Evolutionary conservation across 2,797 vertebrate species (phyloP).

Genomic region (Naso thynnoides): DNA sequence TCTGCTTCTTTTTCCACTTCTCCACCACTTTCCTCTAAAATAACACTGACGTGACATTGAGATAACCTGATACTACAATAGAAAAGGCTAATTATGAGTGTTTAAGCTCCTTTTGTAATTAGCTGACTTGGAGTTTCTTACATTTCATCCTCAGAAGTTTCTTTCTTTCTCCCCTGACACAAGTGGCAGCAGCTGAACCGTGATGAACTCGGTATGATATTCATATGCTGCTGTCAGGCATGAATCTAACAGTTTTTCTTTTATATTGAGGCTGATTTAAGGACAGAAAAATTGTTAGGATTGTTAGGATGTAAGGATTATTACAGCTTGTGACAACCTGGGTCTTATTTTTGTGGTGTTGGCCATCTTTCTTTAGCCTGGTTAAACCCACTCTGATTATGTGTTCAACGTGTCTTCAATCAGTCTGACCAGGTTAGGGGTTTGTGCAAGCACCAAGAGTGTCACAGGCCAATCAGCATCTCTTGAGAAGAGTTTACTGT

Average conservation of each 20-base stretch:
- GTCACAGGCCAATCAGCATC: no score
- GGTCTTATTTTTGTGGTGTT: constrained; percentile 31
- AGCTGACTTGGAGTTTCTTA: constrained; percentile 71
- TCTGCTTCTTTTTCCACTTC: constrained; percentile 56
- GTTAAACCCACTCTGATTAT: no score
- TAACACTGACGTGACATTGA: constrained; percentile 73
- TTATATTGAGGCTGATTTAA: constrained; percentile 13
- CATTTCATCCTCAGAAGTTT: constrained; percentile 69
- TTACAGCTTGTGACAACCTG: constrained; percentile 19
- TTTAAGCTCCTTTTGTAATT: constrained; percentile 83
- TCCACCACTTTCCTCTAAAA: constrained; percentile 66
- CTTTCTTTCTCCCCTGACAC: constrained; percentile 52
- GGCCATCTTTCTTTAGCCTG: neutral
- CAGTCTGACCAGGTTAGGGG: no score
- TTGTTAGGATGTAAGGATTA: no score
- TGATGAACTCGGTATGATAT: constrained; percentile 68
- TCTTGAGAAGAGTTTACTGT: no score
- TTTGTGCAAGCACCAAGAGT: no score
- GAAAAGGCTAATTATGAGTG: constrained; percentile 78
- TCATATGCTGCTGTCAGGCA: constrained; percentile 48
- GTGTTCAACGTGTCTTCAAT: no score
- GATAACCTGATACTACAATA: constrained; percentile 76
- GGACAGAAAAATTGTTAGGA: constrained; percentile 8
- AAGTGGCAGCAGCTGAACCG: constrained; percentile 56
- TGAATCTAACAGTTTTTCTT: constrained; percentile 38